These are phyloP conservation scores for Drosophila erecta DNA, from an alignment of 1,140 invertebrate genomes.

Conservation along the genomic window DNA sequence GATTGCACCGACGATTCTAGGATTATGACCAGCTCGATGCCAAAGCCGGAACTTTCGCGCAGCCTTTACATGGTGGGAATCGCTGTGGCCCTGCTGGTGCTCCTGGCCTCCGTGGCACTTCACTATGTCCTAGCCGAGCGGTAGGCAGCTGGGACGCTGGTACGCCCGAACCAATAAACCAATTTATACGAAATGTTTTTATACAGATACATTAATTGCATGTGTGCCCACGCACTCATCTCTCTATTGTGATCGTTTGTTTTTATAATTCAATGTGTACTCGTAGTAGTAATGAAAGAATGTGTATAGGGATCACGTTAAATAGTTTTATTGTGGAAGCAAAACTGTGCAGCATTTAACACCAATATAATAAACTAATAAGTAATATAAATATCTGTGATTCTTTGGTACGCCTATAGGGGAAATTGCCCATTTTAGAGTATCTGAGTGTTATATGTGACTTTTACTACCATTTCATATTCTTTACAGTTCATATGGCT, in stretches of 20 bases:
- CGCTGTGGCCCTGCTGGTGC: conserved; percentile 66
- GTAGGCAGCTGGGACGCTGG: conserved; percentile 17
- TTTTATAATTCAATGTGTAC: conserved; percentile 71
- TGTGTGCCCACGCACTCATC: conserved; percentile 37
- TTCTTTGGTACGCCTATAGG: conserved; percentile 29
- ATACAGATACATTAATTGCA: conserved; percentile 65
- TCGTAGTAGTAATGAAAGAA: conserved; percentile 61
- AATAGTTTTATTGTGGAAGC: conserved; percentile 77
- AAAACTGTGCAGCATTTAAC: conserved; percentile 76
- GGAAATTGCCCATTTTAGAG: not conserved
- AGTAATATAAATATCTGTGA: conserved; percentile 29
- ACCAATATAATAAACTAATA: conserved; percentile 55
- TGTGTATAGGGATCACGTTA: conserved; percentile 69
- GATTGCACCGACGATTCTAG: conserved; percentile 29
- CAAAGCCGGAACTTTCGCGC: conserved; percentile 70
- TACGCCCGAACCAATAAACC: not conserved
- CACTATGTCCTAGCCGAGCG: conserved; percentile 60
- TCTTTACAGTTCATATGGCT: conserved; percentile 1
- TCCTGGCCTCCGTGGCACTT: conserved; percentile 66
- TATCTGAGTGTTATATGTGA: conserved; percentile 6
- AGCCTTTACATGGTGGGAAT: conserved; percentile 79
- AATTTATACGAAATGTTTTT: conserved; percentile 47
- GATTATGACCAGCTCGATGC: conserved; percentile 57
- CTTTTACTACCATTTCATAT: too few relatives aligned
- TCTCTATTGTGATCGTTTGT: conserved; percentile 80